Evolutionary conservation across 2,797 vertebrate species (phyloP), one percentile per base, ranked within the genome.

Genomic region (Chanos chanos): DNA sequence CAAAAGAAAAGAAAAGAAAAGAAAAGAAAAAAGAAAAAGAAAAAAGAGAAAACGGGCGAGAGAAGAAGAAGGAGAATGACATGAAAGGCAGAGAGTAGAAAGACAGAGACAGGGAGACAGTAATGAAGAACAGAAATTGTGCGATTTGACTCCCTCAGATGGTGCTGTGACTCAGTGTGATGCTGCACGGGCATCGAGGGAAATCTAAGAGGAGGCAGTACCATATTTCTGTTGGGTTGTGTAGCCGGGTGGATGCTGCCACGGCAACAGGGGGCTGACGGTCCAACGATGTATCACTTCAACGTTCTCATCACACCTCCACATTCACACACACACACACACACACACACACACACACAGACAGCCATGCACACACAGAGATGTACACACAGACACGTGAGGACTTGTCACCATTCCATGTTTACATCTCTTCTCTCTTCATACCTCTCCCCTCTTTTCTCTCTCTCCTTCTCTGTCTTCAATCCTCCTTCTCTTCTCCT

Each of bases 121-220:
- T n/a, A n/a, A n/a, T n/a, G n/a, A n/a, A n/a, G n/a, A n/a, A n/a
- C n/a, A n/a, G n/a, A n/a, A n/a, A n/a, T n/a, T n/a, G n/a, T n/a
- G n/a, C n/a, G n/a, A 28, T 13, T 7, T 67, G 62, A 60, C 31
- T 67, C 49, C 44, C 37, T 70, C 71, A 52, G 49, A 70, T 66
- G 63, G 48, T 40, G 47, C 41, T 24, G 44, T 37, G 56, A 52
- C 54, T 58, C 57, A 40, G 64, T 63, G 68, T 53, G 58, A 53
- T 40, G 24, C 59, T 48, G 45, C 57, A 47, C 16, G 16, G 19
- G 34, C 67, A 64, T 64, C 59, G 64, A 51, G 41, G 68, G 64
- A 68, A 72, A 64, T 57, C 67, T 58, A 52, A 60, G 54, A 49
- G 67, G 69, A 48, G 67, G 61, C 40, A 28, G 67, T 54, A 41